Percentiles rank a stretch among this genome's conserved stretches.
Evolutionary conservation across 2,113 vertebrate genomes (phyloP).

Genomic region (Elanus axillaris): DNA sequence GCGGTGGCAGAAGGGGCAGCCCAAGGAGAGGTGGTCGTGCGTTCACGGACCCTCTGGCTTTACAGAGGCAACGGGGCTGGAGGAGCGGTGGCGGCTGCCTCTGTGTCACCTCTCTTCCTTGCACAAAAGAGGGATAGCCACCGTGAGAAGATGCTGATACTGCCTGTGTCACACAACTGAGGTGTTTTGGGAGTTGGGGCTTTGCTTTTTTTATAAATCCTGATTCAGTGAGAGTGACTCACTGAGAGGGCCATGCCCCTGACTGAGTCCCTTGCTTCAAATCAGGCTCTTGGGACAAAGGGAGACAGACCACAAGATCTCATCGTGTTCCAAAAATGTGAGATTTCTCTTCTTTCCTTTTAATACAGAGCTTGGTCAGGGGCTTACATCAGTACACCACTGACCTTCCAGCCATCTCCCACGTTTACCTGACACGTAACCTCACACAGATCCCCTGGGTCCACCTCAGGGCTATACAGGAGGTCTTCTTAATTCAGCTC

Average conservation of each 20-base stretch:
- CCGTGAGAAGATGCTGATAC: neutral
- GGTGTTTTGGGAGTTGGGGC: neutral
- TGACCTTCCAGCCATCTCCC: neutral
- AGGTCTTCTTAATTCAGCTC: neutral
- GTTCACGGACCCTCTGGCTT: neutral
- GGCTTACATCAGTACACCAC: neutral
- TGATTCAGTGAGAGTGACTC: neutral
- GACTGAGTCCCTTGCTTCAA: neutral
- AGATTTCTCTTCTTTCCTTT: neutral
- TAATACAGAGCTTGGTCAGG: neutral
- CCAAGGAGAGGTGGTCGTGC: fast-evolving
- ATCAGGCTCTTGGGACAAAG: neutral
- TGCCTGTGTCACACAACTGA: neutral
- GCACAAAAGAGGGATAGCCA: neutral
- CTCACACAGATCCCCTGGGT: neutral
- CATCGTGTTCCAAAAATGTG: neutral
- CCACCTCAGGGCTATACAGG: neutral
- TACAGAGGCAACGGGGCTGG: fast-evolving
- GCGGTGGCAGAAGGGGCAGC: neutral
- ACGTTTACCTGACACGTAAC: fast-evolving
- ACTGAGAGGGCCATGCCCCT: neutral
- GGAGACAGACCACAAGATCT: neutral
- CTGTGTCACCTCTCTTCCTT: neutral
- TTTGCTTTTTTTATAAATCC: neutral
- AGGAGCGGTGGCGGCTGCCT: neutral